Evolutionary conservation across 2,797 vertebrate genomes (phyloP).

Genomic region (Gallinago solitaria): DNA sequence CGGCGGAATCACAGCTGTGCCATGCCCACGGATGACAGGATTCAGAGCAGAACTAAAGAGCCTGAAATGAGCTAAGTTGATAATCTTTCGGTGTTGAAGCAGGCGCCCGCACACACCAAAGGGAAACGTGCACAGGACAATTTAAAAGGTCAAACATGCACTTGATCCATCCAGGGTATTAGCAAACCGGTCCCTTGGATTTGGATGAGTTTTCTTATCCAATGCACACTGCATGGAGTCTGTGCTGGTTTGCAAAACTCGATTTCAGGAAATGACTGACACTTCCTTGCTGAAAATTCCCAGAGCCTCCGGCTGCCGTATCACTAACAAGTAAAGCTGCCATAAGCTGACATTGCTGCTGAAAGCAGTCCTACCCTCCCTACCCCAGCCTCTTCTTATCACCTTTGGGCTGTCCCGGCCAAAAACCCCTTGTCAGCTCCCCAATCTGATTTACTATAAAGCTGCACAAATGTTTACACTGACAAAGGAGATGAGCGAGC

Average conservation of each 20-base stretch:
- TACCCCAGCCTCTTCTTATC: neutral
- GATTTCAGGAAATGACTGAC: neutral
- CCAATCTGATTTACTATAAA: neutral
- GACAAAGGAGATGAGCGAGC: neutral
- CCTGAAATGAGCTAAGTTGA: neutral
- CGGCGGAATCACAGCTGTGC: neutral
- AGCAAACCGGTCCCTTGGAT: neutral
- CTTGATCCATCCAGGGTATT: neutral
- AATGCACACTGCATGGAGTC: neutral
- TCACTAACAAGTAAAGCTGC: neutral
- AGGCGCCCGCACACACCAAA: rapidly evolving
- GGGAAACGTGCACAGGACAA: neutral
- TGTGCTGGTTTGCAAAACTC: neutral
- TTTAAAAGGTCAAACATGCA: neutral
- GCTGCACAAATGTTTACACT: neutral
- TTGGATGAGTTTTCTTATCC: neutral
- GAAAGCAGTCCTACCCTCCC: neutral
- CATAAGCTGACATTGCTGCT: neutral
- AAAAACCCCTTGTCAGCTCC: neutral
- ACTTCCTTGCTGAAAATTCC: neutral
- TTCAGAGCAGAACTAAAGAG: neutral
- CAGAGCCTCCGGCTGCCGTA: neutral
- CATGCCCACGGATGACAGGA: neutral
- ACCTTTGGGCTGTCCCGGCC: neutral
- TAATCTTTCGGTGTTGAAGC: neutral